Base-by-base conservation (phyloP, 2,113 vertebrate genomes). In the Phyllostomus discolor region DNA sequence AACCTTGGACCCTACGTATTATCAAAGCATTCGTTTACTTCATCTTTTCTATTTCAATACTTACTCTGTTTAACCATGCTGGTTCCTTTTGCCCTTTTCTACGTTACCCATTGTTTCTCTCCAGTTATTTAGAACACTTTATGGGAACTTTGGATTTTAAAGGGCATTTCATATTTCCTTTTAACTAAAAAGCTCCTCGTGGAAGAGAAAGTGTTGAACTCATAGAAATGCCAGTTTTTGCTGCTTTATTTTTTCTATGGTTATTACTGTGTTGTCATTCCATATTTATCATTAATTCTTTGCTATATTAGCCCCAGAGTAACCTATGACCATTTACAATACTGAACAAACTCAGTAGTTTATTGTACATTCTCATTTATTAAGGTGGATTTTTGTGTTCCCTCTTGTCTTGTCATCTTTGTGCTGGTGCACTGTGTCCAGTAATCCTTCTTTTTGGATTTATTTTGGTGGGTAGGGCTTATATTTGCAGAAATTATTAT, bases 331-430 rank as follows among this genome's bases (percentile, higher is more conserved):
- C 70, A 91, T 97, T 97, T 96, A 98, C 97, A 96, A 97, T 96
- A 90, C 72, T 75, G 64, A 96, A 94, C 90, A 98, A 98, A 97
- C 95, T 89, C 78, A 62, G 7, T 91, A 95, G 97, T 98, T 97
- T 95, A 72, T 98, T 97, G 66, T 98, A 90, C 95, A 97, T 97
- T 98, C 96, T 98, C 94, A 97, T 98, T 97, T 96, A 98, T 98
- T 98, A 97, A 98, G 98, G 98, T 99, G 99, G 99, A 99, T 99
- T 99, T 99, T 99, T 99, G 99, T 99, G 98, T 98, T 99, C 97
- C 98, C 98, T 98, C 97, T 86, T 98, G 98, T 99, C 98, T 98
- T 98, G 98, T 99, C 97, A 92, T 98, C 97, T 98, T 97, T 97
- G 98, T 99, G 98, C 98, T 98, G 98, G 98, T 98, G 98, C 98